These are phyloP conservation scores for Dysidea cf. avara DNA, from an alignment of 37 sponge, comb jelly and placozoan species.

Conservation along the genomic window DNA sequence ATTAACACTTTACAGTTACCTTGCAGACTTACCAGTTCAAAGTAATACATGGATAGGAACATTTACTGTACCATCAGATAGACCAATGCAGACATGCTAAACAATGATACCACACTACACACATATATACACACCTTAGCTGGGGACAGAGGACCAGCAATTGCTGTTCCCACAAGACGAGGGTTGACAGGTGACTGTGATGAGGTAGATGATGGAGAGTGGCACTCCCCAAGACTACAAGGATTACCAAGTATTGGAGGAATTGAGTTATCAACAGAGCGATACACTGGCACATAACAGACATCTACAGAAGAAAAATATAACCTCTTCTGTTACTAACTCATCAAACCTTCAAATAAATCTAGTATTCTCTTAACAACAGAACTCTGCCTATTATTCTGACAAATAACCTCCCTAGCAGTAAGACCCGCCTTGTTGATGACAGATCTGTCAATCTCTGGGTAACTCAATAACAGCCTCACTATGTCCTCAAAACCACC, in stretches of 20 bases:
- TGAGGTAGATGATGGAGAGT: neutral
- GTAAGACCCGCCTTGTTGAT: conserved; percentile 40
- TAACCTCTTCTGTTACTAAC: neutral
- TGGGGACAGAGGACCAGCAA: conserved; percentile 90
- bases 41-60: too few relatives aligned
- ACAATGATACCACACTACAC: too few relatives aligned
- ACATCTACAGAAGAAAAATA: conserved; percentile 55
- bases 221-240: conserved; percentile 20
- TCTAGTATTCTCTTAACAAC: neutral
- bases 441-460: conserved; percentile 28
- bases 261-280: conserved; percentile 81
- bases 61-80: too few relatives aligned
- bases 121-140: conserved; percentile 39
- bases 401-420: conserved; percentile 16
- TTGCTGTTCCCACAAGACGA: conserved; percentile 44
- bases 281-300: conserved; percentile 87
- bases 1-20: too few relatives aligned
- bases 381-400: neutral
- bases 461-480: conserved; percentile 56
- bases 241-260: conserved; percentile 82
- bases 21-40: too few relatives aligned
- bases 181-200: conserved; percentile 13
- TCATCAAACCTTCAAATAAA: conserved; percentile 34
- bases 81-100: too few relatives aligned
- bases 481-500: conserved; percentile 78